phyloP scores from a whole-genome alignment of 1,140 invertebrate genomes.

The Drosophila sucinea region DNA sequence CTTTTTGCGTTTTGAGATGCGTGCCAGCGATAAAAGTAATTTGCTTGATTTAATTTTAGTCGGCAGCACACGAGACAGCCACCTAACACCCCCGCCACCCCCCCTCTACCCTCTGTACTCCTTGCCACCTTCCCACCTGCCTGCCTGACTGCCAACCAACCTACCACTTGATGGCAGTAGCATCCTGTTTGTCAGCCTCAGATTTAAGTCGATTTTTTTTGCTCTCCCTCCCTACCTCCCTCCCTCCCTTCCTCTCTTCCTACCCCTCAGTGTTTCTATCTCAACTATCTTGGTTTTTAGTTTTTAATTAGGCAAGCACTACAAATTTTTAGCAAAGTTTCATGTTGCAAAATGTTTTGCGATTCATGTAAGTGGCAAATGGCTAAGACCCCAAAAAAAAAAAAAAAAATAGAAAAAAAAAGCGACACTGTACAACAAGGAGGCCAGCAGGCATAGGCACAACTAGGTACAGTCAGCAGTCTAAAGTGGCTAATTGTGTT shows the following conservation, averaged over 20 bases:
- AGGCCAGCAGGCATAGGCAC: conserved; percentile 31
- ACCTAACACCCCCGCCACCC: conserved; percentile 39
- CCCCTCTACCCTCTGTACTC: background rate
- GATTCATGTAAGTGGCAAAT: conserved; percentile 77
- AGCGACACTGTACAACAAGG: conserved; percentile 32
- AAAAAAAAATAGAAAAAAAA: conserved; percentile 30
- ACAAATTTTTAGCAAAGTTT: conserved; percentile 74
- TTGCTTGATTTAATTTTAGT: conserved; percentile 82
- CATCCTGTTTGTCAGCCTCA: conserved; percentile 70
- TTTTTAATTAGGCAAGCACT: conserved; percentile 75
- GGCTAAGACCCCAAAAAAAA: conserved; percentile 27
- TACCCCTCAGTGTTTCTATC: background rate
- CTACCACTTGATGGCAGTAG: conserved; percentile 35
- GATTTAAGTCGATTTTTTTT: conserved; percentile 28
- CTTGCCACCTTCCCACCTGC: background rate
- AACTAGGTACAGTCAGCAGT: conserved; percentile 56
- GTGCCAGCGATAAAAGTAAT: conserved; percentile 82
- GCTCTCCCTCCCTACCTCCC: background rate
- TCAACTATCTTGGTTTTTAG: conserved; percentile 24
- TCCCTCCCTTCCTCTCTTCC: background rate
- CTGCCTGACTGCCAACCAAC: background rate
- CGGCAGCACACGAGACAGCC: conserved; percentile 71
- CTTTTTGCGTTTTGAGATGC: conserved; percentile 77
- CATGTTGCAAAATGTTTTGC: conserved; percentile 73
- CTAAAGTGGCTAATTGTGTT: conserved; percentile 81